Conservation (phyloP, 2,113 vertebrate genomes). For the Otus sunia region DNA sequence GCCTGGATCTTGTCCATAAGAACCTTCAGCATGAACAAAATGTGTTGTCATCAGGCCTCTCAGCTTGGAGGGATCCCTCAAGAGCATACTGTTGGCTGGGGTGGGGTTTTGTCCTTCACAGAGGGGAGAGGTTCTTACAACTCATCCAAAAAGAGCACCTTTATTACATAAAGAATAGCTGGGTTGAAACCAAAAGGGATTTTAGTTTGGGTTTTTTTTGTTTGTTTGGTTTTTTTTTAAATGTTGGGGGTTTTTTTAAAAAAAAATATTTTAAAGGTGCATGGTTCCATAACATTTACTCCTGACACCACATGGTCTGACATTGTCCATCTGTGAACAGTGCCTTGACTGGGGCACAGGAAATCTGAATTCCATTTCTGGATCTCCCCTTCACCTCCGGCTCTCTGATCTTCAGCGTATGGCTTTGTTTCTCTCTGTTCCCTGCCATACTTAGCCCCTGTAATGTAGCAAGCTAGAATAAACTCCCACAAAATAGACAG, state of each 20-base stretch:
- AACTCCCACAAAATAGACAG: not conserved
- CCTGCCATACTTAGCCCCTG: not conserved
- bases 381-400: not conserved
- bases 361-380: not conserved
- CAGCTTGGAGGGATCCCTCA: not conserved
- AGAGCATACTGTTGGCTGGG: not conserved
- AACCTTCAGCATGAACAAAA: not conserved
- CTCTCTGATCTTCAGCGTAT: not conserved
- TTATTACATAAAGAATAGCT: not conserved
- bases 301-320: not conserved
- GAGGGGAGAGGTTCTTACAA: not conserved
- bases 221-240: not conserved
- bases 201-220: not conserved
- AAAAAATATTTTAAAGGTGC: not conserved
- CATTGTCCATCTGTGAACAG: not conserved
- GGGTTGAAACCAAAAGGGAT: not conserved
- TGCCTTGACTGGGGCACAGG: not conserved
- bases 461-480: not conserved
- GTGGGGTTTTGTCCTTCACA: not conserved
- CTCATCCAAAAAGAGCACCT: not conserved
- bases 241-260: fast-evolving
- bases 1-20: not conserved
- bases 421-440: not conserved
- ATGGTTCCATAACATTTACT: fast-evolving
- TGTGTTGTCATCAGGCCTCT: fast-evolving